phyloP scores from a whole-genome alignment of 2,113 vertebrate species.

The Misgurnus anguillicaudatus region DNA sequence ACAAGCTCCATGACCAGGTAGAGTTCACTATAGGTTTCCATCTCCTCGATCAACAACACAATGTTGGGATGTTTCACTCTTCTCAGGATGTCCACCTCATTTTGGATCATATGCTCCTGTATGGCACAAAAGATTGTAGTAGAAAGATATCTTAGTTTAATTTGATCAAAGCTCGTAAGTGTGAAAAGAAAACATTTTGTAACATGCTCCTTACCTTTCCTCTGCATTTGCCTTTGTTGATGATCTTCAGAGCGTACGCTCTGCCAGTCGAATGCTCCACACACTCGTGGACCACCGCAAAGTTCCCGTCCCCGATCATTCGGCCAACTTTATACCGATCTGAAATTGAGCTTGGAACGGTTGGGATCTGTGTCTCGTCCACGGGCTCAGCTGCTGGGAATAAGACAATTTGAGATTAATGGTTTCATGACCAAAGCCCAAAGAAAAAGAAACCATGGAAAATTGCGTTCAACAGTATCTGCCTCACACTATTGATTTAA shows the following conservation, averaged over 20 bases:
- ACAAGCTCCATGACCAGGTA: conserved; percentile 98
- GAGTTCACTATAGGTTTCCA: conserved; percentile 90
- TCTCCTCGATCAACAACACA: conserved; percentile 95
- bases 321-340: conserved; percentile 95
- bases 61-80: conserved; percentile 98
- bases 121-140: conserved; percentile 34
- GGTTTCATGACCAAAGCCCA: neutral
- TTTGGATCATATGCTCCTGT: conserved; percentile 99
- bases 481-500: neutral
- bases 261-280: conserved; percentile 94
- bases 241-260: conserved; percentile 98
- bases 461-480: neutral
- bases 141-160: neutral
- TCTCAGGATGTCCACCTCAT: conserved; percentile 93
- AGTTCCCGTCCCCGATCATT: conserved; percentile 95
- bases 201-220: conserved; percentile 85
- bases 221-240: conserved; percentile 96
- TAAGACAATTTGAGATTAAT: conserved; percentile 78
- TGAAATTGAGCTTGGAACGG: conserved; percentile 88
- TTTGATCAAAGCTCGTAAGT: too few relatives aligned
- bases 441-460: neutral
- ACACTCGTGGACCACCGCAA: conserved; percentile 96
- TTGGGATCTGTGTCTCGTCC: conserved; percentile 79
- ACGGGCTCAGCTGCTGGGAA: conserved; percentile 80
- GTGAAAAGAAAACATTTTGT: too few relatives aligned